Percentiles rank a stretch among this genome's conserved stretches.
Conservation (phyloP, 2,113 vertebrate species). For the Ctenomys sociabilis region DNA sequence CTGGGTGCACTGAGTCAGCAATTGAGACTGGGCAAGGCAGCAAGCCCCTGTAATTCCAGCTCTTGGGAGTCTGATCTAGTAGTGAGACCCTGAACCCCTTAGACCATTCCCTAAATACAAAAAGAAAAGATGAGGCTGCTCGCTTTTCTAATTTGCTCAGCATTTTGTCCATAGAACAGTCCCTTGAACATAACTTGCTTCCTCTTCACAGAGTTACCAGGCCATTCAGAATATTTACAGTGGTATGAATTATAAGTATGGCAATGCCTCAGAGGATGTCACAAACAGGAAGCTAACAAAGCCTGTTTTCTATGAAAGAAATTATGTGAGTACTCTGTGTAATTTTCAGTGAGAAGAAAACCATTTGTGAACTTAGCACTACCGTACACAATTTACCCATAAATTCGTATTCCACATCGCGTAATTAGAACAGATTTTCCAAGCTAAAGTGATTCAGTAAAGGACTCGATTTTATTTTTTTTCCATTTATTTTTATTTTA, state of each 20-base stretch:
- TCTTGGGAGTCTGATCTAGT: too few species aligned
- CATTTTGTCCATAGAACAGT: neutral
- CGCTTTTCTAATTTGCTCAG: neutral
- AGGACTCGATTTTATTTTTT: constrained; percentile 44
- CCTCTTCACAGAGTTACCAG: constrained; percentile 32
- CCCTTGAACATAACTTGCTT: constrained; percentile 6
- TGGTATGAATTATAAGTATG: constrained; percentile 41
- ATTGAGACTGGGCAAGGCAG: too few species aligned
- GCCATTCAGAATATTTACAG: constrained; percentile 23
- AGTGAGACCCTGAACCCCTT: too few species aligned
- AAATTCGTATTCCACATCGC: constrained; percentile 35
- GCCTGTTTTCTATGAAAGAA: constrained; percentile 59
- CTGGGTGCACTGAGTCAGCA: too few species aligned
- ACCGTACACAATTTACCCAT: neutral
- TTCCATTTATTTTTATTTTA: too few species aligned
- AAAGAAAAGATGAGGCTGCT: neutral
- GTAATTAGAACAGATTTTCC: neutral
- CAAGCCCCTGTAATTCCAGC: too few species aligned
- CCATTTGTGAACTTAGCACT: neutral
- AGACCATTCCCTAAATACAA: too few species aligned
- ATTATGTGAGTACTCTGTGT: constrained; percentile 43
- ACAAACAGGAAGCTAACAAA: constrained; percentile 46
- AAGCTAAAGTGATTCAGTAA: neutral
- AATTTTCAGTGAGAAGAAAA: constrained; percentile 62
- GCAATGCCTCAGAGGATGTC: neutral